These are phyloP conservation scores for Dysidea cf. avara DNA, from an alignment of 37 sponge, comb jelly and placozoan genomes.

Conservation along the genomic window DNA sequence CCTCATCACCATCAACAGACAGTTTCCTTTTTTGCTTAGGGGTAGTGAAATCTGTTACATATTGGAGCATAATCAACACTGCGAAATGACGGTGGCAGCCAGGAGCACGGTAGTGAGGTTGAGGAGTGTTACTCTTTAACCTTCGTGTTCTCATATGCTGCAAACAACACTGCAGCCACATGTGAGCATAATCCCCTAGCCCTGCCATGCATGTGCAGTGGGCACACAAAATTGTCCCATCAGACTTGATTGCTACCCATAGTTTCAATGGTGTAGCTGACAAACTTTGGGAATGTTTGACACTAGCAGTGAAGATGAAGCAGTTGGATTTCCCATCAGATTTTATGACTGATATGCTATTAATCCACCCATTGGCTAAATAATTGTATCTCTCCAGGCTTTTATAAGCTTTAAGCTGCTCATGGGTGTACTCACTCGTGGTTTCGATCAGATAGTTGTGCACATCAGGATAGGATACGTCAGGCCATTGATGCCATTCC, in stretches of 20 bases:
- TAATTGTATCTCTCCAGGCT: too few species aligned
- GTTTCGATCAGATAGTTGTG: too few species aligned
- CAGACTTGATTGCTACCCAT: constrained; percentile 35
- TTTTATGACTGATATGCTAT: too few species aligned
- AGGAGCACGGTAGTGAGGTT: constrained; percentile 50
- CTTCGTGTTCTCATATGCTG: constrained; percentile 26
- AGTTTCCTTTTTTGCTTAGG: constrained; percentile 29
- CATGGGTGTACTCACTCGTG: too few species aligned
- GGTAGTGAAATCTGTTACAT: constrained; percentile 42
- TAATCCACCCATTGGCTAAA: too few species aligned
- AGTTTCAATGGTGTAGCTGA: constrained; percentile 19
- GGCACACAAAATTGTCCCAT: constrained; percentile 36
- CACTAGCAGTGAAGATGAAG: not conserved
- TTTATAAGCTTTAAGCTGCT: too few species aligned
- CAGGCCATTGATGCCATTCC: not conserved
- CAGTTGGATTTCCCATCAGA: too few species aligned
- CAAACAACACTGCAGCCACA: too few species aligned
- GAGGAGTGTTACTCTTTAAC: constrained; percentile 12
- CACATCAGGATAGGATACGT: too few species aligned
- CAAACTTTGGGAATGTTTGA: constrained; percentile 44
- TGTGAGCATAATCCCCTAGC: constrained; percentile 52
- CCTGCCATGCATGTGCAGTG: constrained; percentile 63
- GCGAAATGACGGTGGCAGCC: constrained; percentile 42
- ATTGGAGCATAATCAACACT: constrained; percentile 32
- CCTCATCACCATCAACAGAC: not conserved